Conservation (phyloP, 35 echinoderm and acorn worm genomes). For the Ptychodera flava region DNA sequence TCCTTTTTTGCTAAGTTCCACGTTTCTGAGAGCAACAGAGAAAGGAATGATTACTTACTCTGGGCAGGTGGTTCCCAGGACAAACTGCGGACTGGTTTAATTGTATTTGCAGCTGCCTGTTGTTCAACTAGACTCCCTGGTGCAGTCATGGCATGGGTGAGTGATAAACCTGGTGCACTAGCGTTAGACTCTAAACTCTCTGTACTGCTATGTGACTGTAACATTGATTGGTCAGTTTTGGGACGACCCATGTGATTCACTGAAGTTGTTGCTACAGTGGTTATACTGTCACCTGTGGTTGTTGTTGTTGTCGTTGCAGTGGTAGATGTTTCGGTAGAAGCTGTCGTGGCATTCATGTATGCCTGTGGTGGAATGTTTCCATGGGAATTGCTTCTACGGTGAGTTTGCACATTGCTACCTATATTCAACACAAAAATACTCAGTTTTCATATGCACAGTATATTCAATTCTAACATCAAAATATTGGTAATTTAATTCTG, state of each 20-base stretch:
- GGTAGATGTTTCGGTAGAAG: neutral
- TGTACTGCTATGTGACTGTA: constrained; percentile 13
- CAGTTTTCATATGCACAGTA: constrained; percentile 3
- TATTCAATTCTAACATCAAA: constrained; percentile 28
- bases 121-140: neutral
- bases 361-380: constrained; percentile 49
- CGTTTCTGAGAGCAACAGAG: no score
- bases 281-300: neutral
- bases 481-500: constrained; percentile 21
- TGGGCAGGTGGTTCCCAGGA: neutral
- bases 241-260: constrained; percentile 11
- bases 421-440: neutral
- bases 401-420: constrained; percentile 38
- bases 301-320: constrained; percentile 9
- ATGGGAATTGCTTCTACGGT: constrained; percentile 78
- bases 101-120: neutral
- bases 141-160: neutral
- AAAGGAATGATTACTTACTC: neutral
- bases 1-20: no score
- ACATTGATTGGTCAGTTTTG: neutral
- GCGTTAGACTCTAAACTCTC: neutral
- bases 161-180: neutral
- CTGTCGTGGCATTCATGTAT: neutral
- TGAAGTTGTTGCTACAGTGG: constrained; percentile 6
- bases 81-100: neutral